Conservation (phyloP, 2,113 vertebrate genomes). For the Plotosus lineatus region DNA sequence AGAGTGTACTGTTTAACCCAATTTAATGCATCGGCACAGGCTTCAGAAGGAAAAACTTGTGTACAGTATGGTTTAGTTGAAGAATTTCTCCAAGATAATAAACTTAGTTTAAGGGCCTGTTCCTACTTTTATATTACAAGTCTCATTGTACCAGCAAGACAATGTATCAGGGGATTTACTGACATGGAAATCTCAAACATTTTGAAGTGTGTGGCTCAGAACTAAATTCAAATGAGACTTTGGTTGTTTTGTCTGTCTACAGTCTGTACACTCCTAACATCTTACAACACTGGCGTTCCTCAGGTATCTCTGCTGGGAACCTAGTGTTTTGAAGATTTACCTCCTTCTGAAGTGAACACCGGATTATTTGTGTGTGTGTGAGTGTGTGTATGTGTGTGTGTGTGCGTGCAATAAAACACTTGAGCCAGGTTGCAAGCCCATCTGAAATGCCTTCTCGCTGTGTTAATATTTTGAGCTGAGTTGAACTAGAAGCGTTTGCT, state of each 20-base stretch:
- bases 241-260: not conserved
- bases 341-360: not conserved
- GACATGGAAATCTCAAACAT: not conserved
- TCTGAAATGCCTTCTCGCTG: constrained; percentile 13
- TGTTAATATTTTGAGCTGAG: not conserved
- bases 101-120: not conserved
- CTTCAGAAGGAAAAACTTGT: not conserved
- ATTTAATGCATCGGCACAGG: not conserved
- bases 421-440: not conserved
- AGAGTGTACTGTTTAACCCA: not conserved
- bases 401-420: not conserved
- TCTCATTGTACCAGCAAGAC: not conserved
- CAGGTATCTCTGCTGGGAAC: not conserved
- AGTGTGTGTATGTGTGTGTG: not conserved
- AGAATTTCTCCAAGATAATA: not conserved
- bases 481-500: not conserved
- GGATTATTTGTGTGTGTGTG: not conserved
- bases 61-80: not conserved
- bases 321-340: not conserved
- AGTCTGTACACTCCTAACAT: not conserved
- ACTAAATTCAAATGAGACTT: not conserved
- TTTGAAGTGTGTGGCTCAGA: not conserved
- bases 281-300: not conserved
- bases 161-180: not conserved
- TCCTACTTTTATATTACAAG: not conserved